Percentiles rank a stretch among this genome's conserved stretches.
Conservation (phyloP, 1,140 invertebrate species). For the Wiebesia pumilae region DNA sequence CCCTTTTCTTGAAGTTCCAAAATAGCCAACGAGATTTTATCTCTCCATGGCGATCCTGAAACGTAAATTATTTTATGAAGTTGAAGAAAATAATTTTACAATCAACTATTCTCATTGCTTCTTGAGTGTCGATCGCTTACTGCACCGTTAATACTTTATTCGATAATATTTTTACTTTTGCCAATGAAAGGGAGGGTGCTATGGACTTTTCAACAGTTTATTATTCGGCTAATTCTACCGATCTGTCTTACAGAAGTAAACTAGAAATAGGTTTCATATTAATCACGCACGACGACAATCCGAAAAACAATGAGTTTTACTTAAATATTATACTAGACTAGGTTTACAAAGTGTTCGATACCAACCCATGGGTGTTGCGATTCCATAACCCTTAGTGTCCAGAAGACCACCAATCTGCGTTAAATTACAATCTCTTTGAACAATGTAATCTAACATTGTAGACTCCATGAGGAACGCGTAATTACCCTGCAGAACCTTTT, state of each 20-base stretch:
- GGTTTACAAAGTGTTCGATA: constrained; percentile 6
- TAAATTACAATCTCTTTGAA: constrained; percentile 93
- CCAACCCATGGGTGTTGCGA: constrained; percentile 77
- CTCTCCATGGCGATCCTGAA: constrained; percentile 83
- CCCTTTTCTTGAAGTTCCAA: constrained; percentile 86
- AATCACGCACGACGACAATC: background rate
- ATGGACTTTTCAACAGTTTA: no score
- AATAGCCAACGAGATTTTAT: constrained; percentile 85
- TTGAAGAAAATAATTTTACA: no score
- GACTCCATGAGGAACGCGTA: constrained; percentile 98
- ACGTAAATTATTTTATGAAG: background rate
- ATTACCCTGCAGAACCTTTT: constrained; percentile 83
- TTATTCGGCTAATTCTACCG: no score
- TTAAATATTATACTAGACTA: background rate
- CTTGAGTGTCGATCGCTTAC: no score
- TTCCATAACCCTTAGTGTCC: constrained; percentile 88
- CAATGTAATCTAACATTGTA: constrained; percentile 91
- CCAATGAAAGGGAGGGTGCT: no score
- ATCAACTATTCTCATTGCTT: no score
- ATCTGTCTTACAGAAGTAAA: no score
- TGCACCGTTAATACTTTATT: no score
- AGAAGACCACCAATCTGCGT: constrained; percentile 94
- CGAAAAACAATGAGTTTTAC: background rate
- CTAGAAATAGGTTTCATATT: no score
- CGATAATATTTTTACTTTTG: background rate